These are phyloP conservation scores for Pseudorhombus dupliciocellatus DNA, from an alignment of 2,113 vertebrate genomes.

Conservation along the genomic window DNA sequence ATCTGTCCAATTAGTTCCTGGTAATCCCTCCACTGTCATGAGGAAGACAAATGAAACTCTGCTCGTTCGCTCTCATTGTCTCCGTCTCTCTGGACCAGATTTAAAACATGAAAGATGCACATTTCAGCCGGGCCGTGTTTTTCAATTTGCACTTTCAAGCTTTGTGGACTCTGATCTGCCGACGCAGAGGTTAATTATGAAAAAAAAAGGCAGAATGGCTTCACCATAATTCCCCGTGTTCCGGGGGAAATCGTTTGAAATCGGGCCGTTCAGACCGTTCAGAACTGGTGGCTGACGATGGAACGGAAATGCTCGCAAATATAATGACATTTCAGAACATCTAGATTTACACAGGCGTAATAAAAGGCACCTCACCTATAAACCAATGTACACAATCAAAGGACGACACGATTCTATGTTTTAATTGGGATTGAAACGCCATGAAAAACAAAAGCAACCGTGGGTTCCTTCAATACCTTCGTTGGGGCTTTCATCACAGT, in stretches of 20 bases:
- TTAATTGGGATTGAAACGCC: not conserved
- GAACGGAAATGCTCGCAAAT: not conserved
- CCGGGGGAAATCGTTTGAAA: not conserved
- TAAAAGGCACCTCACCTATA: not conserved
- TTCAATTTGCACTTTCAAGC: conserved; percentile 43
- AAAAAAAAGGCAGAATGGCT: not conserved
- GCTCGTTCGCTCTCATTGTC: conserved; percentile 34
- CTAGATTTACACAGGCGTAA: not conserved
- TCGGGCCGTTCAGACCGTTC: not conserved
- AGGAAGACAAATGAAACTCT: conserved; percentile 64
- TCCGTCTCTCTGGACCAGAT: conserved; percentile 30
- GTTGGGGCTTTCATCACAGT: too few relatives aligned
- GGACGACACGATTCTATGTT: too few relatives aligned
- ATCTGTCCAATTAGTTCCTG: conserved; percentile 77
- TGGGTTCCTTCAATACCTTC: too few relatives aligned
- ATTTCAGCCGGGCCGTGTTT: conserved; percentile 14
- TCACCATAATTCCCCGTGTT: not conserved
- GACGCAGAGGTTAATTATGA: conserved; percentile 11
- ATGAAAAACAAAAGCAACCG: not conserved
- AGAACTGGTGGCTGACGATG: too few relatives aligned
- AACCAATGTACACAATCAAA: not conserved
- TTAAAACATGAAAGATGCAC: conserved; percentile 43
- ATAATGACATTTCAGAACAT: not conserved
- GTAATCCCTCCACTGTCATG: conserved; percentile 74
- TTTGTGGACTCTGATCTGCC: not conserved